A percentile compares a stretch with the other conserved stretches of the same genome.
Evolutionary conservation across 2,888 invertebrate species (phyloP).

Genomic region (Dendrolimus houi): DNA sequence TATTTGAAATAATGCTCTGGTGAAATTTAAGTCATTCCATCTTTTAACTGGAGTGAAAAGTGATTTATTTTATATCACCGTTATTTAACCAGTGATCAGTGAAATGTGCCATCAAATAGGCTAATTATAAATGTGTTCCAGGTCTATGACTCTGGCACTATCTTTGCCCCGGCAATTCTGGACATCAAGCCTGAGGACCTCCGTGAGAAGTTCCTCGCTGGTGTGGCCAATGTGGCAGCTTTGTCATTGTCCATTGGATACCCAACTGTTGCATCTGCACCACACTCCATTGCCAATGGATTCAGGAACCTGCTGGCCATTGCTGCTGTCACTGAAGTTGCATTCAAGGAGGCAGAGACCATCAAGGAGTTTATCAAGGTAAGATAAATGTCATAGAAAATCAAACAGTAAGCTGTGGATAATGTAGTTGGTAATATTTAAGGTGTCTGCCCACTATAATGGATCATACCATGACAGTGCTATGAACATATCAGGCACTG

Average conservation of each 20-base stretch:
- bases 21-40: too few species aligned
- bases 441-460: too few species aligned
- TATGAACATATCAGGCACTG: too few species aligned
- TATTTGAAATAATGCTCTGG: too few species aligned
- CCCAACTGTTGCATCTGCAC: slow-evolving; percentile 97
- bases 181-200: slow-evolving; percentile 99
- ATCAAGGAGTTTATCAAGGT: slow-evolving; percentile 95
- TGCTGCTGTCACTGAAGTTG: slow-evolving; percentile 96
- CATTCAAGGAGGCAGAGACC: slow-evolving; percentile 95
- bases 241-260: slow-evolving; percentile 95
- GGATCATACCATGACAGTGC: too few species aligned
- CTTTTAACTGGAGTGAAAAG: too few species aligned
- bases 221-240: slow-evolving; percentile 95
- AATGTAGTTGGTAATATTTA: too few species aligned
- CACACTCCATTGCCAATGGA: slow-evolving; percentile 98
- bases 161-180: slow-evolving; percentile 96
- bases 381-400: slow-evolving; percentile 6
- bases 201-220: slow-evolving; percentile 91
- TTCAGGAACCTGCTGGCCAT: slow-evolving; percentile 98
- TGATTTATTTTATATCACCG: too few species aligned
- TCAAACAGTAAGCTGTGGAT: too few species aligned
- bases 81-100: too few species aligned
- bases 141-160: slow-evolving; percentile 98
- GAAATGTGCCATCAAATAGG: too few species aligned
- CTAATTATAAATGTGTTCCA: slow-evolving; percentile 11